Conservation (phyloP, 2,888 invertebrate genomes). For the Rhodophaea formosa region DNA sequence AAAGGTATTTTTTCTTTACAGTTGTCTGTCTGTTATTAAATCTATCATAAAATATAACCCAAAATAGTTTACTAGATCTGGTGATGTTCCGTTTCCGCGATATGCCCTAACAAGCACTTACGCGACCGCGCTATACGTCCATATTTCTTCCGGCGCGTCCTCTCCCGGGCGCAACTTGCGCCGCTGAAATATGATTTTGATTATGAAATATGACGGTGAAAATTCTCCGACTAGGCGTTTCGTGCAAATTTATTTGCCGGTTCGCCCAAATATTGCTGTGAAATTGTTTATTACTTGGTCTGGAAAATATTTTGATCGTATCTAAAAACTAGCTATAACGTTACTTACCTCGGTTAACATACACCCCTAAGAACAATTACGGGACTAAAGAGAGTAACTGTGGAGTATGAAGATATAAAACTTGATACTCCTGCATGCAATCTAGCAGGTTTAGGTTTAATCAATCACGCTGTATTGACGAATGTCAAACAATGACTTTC, state of each 20-base stretch:
- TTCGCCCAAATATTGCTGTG: slow-evolving; percentile 37
- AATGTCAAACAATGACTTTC: no score
- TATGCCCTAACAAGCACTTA: slow-evolving; percentile 17
- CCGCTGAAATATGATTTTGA: slow-evolving; percentile 59
- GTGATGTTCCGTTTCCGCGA: slow-evolving; percentile 25
- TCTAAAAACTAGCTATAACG: not conserved
- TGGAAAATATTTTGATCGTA: not conserved
- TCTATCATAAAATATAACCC: no score
- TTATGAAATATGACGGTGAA: slow-evolving; percentile 55
- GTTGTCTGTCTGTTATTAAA: no score
- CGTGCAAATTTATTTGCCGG: slow-evolving; percentile 43
- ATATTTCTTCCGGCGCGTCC: slow-evolving; percentile 52
- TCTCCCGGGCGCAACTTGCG: slow-evolving; percentile 39
- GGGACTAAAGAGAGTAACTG: no score
- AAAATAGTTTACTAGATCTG: no score
- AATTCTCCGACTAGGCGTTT: slow-evolving; percentile 45
- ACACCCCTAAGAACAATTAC: no score
- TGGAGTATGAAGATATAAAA: no score
- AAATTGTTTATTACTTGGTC: slow-evolving; percentile 38
- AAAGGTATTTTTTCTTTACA: no score
- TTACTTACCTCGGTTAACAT: no score
- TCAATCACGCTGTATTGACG: no score
- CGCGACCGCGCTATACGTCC: slow-evolving; percentile 30
- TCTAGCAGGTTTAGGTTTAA: no score
- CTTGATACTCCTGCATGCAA: no score